A percentile compares a stretch with the other conserved stretches of the same genome.
phyloP scores from a whole-genome alignment of 1,140 invertebrate genomes.

The Planococcus citri region DNA sequence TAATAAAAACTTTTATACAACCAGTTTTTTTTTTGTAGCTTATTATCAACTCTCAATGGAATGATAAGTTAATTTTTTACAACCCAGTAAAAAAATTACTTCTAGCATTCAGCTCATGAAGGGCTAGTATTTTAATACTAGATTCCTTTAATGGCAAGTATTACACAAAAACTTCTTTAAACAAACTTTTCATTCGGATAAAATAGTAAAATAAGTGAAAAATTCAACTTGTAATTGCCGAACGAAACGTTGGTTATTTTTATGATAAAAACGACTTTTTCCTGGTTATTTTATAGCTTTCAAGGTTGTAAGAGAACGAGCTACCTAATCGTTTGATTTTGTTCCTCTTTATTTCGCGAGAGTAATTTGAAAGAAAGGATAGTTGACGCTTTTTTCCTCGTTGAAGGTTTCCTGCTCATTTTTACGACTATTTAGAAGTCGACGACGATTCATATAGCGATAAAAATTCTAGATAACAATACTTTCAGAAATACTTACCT shows the following conservation, averaged over 20 bases:
- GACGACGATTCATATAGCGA: too few relatives aligned
- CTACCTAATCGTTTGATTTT: neutral
- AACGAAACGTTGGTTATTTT: neutral
- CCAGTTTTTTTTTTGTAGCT: neutral
- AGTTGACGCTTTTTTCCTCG: too few relatives aligned
- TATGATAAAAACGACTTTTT: neutral
- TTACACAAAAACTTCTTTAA: neutral
- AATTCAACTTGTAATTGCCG: neutral
- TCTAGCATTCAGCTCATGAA: neutral
- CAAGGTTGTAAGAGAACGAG: neutral
- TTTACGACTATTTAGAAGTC: too few relatives aligned
- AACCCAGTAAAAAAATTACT: neutral
- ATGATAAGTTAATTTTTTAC: constrained; percentile 8
- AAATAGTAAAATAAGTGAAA: constrained; percentile 4
- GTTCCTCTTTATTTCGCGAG: neutral
- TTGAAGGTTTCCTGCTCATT: too few relatives aligned
- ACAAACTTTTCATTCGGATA: neutral
- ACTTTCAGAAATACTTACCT: too few relatives aligned
- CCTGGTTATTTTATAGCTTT: neutral
- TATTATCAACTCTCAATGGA: constrained; percentile 2
- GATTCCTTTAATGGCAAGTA: neutral
- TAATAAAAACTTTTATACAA: constrained; percentile 4
- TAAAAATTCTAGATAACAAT: too few relatives aligned
- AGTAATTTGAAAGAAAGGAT: too few relatives aligned
- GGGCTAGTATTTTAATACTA: neutral